phyloP scores from a whole-genome alignment of 2,113 vertebrate genomes.

The Kobus ellipsiprymnus region DNA sequence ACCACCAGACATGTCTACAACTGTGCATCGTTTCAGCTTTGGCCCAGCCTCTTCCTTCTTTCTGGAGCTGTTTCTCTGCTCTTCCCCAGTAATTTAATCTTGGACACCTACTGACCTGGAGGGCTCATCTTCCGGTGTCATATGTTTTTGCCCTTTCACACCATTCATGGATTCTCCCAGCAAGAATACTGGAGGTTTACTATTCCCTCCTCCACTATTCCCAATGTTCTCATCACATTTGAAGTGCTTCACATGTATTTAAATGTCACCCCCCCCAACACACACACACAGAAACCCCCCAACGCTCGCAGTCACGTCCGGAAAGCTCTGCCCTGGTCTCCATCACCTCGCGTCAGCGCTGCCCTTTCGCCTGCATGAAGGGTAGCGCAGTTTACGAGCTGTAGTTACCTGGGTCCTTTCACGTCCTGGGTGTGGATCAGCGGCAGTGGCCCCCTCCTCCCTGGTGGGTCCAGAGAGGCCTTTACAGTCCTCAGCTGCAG shows the following conservation, averaged over 20 bases:
- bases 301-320: fast-evolving
- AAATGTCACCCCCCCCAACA: neutral
- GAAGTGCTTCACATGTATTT: neutral
- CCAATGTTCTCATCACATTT: neutral
- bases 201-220: neutral
- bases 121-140: neutral
- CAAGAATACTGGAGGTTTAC: neutral
- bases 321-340: neutral
- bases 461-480: neutral
- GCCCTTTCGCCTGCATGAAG: neutral
- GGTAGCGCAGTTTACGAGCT: neutral
- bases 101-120: neutral
- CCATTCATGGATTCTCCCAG: neutral
- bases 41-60: neutral
- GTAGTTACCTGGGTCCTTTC: neutral
- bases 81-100: neutral
- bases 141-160: neutral
- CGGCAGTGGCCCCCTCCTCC: no score
- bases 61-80: neutral
- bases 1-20: fast-evolving
- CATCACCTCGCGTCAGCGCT: no score
- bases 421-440: neutral
- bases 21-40: neutral
- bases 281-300: neutral
- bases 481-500: neutral